These are phyloP conservation scores for Allophyes oxyacanthae DNA, from an alignment of 2,888 invertebrate genomes.

Conservation along the genomic window DNA sequence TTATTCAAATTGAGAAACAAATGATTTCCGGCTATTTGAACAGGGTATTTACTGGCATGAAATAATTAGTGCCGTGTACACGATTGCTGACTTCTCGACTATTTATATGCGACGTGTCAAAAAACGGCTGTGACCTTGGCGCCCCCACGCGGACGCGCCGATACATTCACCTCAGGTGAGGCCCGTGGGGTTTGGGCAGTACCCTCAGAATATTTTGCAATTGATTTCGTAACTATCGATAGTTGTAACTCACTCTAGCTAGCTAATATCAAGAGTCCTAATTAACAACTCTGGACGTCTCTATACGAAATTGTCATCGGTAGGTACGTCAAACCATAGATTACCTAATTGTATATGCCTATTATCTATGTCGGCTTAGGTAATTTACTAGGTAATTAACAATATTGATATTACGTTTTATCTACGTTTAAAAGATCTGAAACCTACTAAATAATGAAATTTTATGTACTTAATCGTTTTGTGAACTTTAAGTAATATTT, in stretches of 20 bases:
- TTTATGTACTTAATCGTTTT: too few species aligned
- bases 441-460: too few species aligned
- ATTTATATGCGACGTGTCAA: conserved; percentile 86
- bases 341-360: too few species aligned
- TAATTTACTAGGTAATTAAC: too few species aligned
- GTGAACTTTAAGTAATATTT: too few species aligned
- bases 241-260: conserved; percentile 19
- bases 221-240: conserved; percentile 52
- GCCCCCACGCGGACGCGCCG: conserved; percentile 83
- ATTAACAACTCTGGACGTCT: too few species aligned
- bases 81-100: conserved; percentile 74
- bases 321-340: background rate
- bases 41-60: conserved; percentile 70
- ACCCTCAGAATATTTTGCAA: conserved; percentile 63
- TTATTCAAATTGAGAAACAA: conserved; percentile 81
- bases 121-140: conserved; percentile 87
- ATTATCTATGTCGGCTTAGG: too few species aligned
- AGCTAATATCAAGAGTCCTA: background rate
- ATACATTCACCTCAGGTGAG: conserved; percentile 88
- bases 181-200: conserved; percentile 74
- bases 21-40: conserved; percentile 81
- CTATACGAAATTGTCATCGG: background rate
- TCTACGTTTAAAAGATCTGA: too few species aligned
- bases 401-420: too few species aligned
- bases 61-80: conserved; percentile 74